Conservation (phyloP, 2,113 vertebrate genomes). For the Pomatostomus ruficeps region DNA sequence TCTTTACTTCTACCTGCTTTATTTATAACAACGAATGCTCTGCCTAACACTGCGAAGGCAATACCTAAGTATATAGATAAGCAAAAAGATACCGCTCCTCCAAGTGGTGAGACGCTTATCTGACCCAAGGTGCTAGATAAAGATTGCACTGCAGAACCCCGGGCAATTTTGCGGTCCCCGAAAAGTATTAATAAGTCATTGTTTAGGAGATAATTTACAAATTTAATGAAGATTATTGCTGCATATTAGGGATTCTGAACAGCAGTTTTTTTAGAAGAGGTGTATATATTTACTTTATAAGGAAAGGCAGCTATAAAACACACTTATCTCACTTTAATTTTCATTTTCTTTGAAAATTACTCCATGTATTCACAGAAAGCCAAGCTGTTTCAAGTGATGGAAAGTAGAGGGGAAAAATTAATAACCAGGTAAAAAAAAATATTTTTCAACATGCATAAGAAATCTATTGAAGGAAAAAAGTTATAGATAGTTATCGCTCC, state of each 20-base stretch:
- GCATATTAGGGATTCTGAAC: neutral
- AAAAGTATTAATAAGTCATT: no score
- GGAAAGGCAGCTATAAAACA: neutral
- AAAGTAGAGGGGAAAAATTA: neutral
- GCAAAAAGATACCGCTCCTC: no score
- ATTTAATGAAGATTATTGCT: neutral
- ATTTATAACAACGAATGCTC: no score
- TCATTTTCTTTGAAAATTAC: neutral
- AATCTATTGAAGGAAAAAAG: neutral
- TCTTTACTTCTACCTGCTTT: no score
- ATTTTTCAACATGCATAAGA: neutral
- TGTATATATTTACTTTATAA: neutral
- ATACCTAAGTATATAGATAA: no score
- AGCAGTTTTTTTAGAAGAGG: neutral
- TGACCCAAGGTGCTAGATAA: no score
- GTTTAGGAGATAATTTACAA: neutral
- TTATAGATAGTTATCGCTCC: no score
- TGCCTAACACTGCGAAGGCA: no score
- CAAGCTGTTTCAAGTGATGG: neutral
- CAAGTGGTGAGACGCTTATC: no score
- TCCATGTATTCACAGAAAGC: neutral
- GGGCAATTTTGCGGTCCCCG: no score
- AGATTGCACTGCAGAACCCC: no score
- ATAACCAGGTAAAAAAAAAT: neutral
- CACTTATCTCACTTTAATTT: neutral